Evolutionary conservation across 2,113 vertebrate genomes (phyloP).

Genomic region (Choloepus hoffmanni): DNA sequence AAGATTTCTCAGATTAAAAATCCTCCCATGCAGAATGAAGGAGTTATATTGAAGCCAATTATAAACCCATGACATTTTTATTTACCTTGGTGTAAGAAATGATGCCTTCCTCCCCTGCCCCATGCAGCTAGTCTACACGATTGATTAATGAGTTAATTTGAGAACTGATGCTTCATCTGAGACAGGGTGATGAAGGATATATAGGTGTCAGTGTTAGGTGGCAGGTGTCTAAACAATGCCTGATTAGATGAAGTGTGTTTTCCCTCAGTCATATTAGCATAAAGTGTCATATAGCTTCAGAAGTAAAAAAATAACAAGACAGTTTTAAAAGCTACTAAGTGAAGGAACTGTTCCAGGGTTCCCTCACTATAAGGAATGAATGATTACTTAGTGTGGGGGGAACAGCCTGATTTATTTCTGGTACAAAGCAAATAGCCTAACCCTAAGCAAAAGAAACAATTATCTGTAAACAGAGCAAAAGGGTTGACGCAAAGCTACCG

Average conservation of each 20-base stretch:
- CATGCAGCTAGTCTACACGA: neutral
- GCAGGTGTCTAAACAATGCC: constrained; percentile 66
- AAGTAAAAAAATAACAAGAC: constrained; percentile 59
- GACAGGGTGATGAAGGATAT: neutral
- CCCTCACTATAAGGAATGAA: neutral
- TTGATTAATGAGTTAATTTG: constrained; percentile 65
- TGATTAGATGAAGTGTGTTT: constrained; percentile 57
- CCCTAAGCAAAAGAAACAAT: neutral
- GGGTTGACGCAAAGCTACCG: neutral
- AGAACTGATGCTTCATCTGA: neutral
- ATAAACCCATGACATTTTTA: constrained; percentile 62
- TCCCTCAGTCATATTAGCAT: constrained; percentile 65
- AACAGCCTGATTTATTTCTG: neutral
- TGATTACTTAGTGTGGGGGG: neutral
- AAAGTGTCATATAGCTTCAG: constrained; percentile 56
- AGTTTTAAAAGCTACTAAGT: constrained; percentile 39
- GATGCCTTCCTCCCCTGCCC: neutral
- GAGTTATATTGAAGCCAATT: constrained; percentile 46
- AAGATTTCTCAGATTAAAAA: constrained; percentile 7
- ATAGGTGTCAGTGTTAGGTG: constrained; percentile 43
- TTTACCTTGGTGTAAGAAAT: constrained; percentile 44
- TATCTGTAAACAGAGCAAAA: neutral
- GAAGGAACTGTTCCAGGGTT: constrained; percentile 28
- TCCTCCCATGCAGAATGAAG: neutral
- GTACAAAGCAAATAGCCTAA: neutral